Conservation (phyloP, 2,797 vertebrate species). For the Amniataba percoides region DNA sequence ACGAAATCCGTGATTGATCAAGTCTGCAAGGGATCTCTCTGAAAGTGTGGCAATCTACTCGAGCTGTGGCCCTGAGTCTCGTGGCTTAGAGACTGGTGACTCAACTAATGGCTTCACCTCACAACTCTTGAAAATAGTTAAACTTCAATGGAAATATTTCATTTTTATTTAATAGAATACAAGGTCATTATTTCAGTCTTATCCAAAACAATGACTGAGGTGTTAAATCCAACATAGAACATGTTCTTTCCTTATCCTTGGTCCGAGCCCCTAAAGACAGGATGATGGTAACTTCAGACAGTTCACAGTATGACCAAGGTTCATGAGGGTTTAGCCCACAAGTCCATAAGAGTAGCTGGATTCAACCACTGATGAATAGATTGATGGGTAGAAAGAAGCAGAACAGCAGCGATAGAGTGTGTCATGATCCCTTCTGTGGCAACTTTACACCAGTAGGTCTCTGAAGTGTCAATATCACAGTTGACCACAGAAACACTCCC, state of each 20-base stretch:
- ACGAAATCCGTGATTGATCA: background rate
- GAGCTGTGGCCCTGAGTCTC: background rate
- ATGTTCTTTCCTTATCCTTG: background rate
- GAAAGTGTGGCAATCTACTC: background rate
- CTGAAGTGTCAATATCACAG: conserved; percentile 72
- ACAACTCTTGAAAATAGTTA: background rate
- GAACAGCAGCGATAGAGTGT: conserved; percentile 15
- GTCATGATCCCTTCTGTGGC: conserved; percentile 45
- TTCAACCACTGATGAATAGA: background rate
- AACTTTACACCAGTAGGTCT: conserved; percentile 63
- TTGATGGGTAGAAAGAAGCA: conserved; percentile 4
- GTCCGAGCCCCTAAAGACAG: background rate
- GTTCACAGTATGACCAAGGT: background rate
- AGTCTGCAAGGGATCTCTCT: background rate
- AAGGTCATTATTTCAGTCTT: background rate
- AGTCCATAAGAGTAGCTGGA: background rate
- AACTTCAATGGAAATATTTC: no score
- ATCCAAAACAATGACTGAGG: background rate
- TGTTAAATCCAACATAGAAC: background rate
- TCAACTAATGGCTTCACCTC: background rate
- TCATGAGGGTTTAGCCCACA: background rate
- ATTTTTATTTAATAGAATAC: no score
- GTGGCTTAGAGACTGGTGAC: background rate
- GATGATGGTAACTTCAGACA: background rate
- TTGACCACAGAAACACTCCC: conserved; percentile 60